Conservation (phyloP, 2,113 vertebrate genomes). For the Bubo scandiacus region DNA sequence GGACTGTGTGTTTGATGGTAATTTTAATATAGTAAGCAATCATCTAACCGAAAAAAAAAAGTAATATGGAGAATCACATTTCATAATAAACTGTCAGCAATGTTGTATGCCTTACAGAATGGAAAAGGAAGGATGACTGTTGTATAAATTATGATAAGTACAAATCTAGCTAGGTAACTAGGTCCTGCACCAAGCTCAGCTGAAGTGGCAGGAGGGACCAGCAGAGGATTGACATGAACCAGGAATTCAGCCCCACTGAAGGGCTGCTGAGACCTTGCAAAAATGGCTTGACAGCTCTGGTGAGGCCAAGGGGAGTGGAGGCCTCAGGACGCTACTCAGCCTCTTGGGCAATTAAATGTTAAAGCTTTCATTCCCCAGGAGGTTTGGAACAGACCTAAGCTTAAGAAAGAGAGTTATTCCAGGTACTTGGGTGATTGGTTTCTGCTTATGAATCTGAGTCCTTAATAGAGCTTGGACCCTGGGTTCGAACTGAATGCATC, state of each 20-base stretch:
- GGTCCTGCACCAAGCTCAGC: neutral
- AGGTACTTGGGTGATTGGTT: neutral
- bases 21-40: conserved; percentile 39
- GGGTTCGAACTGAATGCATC: neutral
- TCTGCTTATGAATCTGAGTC: neutral
- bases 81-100: neutral
- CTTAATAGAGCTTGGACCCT: neutral
- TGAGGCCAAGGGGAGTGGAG: neutral
- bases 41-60: neutral
- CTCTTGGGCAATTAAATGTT: neutral
- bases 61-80: neutral
- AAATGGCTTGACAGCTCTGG: neutral
- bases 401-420: neutral
- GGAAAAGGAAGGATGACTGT: neutral
- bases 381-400: neutral
- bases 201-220: neutral
- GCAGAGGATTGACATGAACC: neutral
- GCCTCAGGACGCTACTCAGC: neutral
- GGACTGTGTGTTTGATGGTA: neutral
- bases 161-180: neutral
- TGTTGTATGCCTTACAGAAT: neutral
- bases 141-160: neutral
- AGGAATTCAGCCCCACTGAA: neutral
- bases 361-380: neutral
- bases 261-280: neutral